Conservation (phyloP, 2,113 vertebrate genomes). For the Eira barbara region DNA sequence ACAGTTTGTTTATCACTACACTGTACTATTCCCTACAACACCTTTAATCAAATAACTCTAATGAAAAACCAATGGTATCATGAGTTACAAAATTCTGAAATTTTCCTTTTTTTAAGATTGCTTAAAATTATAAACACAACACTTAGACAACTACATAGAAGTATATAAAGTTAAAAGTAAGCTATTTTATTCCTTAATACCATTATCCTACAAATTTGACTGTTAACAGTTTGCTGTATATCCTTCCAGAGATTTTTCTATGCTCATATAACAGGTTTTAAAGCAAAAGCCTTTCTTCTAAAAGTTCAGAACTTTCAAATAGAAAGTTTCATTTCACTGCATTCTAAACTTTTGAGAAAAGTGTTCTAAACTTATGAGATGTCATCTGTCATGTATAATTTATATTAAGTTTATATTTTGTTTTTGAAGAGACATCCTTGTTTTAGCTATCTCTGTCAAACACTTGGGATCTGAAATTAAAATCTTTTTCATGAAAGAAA, state of each 20-base stretch:
- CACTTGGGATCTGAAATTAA: not conserved
- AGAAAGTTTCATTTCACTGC: constrained; percentile 21
- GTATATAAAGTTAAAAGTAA: not conserved
- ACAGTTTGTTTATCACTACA: not conserved
- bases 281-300: not conserved
- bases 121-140: not conserved
- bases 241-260: not conserved
- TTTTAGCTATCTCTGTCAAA: not conserved
- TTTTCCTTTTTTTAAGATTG: not conserved
- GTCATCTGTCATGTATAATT: not conserved
- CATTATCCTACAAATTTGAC: not conserved
- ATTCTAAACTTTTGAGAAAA: constrained; percentile 16
- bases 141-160: not conserved
- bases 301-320: constrained; percentile 14
- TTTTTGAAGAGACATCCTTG: not conserved
- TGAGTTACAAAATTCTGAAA: not conserved
- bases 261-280: not conserved
- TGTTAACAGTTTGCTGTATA: not conserved
- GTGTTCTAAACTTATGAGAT: not conserved
- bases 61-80: not conserved
- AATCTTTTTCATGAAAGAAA: constrained; percentile 20
- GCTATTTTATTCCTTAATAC: not conserved
- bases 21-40: not conserved
- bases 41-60: not conserved
- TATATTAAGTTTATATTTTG: constrained; percentile 16